Percentiles rank a stretch among this genome's conserved stretches.
phyloP scores from a whole-genome alignment of 2,888 invertebrate species.

The Eupithecia exiguata region DNA sequence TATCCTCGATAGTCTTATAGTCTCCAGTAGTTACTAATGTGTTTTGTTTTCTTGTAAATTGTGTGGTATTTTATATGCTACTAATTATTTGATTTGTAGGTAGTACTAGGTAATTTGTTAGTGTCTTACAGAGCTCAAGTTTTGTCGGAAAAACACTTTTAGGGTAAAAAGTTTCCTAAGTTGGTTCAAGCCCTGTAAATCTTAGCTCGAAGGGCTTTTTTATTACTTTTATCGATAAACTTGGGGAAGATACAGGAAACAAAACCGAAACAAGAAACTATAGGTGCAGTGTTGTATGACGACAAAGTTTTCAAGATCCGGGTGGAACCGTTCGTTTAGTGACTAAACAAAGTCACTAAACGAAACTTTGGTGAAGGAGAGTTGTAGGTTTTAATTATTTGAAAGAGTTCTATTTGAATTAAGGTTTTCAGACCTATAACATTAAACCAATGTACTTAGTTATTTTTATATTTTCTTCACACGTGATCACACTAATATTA shows the following conservation, averaged over 20 bases:
- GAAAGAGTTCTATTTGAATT: too few species aligned
- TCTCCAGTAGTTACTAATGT: too few species aligned
- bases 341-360: background rate
- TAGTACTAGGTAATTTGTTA: background rate
- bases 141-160: background rate
- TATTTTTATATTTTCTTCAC: too few species aligned
- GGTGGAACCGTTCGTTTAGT: background rate
- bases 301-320: background rate
- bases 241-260: background rate
- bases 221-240: constrained; percentile 10
- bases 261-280: constrained; percentile 1
- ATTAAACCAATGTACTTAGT: too few species aligned
- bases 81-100: too few species aligned
- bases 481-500: too few species aligned
- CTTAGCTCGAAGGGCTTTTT: background rate
- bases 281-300: background rate
- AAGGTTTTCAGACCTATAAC: too few species aligned
- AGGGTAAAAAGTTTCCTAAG: background rate
- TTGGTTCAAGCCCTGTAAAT: background rate
- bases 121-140: background rate
- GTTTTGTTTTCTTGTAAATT: too few species aligned
- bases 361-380: background rate
- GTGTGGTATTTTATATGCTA: too few species aligned
- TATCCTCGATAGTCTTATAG: too few species aligned
- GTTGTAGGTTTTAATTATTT: too few species aligned